phyloP scores from a whole-genome alignment of 2,797 vertebrate genomes.

The Amazona ochrocephala region DNA sequence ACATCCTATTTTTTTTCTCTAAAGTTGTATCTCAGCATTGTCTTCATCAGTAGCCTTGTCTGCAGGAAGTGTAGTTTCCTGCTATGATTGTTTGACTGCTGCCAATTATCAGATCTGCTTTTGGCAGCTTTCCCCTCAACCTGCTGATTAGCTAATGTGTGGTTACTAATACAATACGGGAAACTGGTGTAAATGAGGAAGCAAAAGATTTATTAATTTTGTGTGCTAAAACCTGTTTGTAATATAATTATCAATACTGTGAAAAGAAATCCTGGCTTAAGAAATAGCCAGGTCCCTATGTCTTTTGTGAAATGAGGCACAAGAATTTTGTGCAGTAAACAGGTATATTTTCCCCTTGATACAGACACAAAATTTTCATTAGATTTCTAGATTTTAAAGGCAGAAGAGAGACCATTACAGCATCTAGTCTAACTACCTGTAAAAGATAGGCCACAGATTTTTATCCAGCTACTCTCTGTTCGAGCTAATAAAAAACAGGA shows the following conservation, averaged over 20 bases:
- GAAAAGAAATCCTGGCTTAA: conserved; percentile 27
- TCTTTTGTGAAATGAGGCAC: conserved; percentile 12
- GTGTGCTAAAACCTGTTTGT: conserved; percentile 28
- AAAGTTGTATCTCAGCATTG: conserved; percentile 15
- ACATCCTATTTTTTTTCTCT: neutral
- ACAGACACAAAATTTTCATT: neutral
- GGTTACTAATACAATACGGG: conserved; percentile 55
- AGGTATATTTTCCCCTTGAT: neutral
- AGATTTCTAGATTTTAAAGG: conserved; percentile 16
- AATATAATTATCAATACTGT: conserved; percentile 36
- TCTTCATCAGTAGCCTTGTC: conserved; percentile 54
- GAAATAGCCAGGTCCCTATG: neutral
- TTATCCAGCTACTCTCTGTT: neutral
- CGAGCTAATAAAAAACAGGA: neutral
- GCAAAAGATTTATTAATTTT: conserved; percentile 47
- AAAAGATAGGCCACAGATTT: conserved; percentile 12
- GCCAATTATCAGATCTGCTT: conserved; percentile 33
- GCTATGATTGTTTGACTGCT: conserved; percentile 48
- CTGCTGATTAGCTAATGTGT: conserved; percentile 49
- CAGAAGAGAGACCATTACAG: conserved; percentile 28
- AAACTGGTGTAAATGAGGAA: conserved; percentile 32
- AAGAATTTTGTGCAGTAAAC: conserved; percentile 9
- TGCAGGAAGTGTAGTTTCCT: conserved; percentile 63
- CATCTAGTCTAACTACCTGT: conserved; percentile 11
- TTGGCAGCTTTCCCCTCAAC: conserved; percentile 36